A percentile compares a stretch with the other conserved stretches of the same genome.
These are phyloP conservation scores for Dreissena polymorpha DNA, from an alignment of 1,140 invertebrate genomes.

Conservation along the genomic window DNA sequence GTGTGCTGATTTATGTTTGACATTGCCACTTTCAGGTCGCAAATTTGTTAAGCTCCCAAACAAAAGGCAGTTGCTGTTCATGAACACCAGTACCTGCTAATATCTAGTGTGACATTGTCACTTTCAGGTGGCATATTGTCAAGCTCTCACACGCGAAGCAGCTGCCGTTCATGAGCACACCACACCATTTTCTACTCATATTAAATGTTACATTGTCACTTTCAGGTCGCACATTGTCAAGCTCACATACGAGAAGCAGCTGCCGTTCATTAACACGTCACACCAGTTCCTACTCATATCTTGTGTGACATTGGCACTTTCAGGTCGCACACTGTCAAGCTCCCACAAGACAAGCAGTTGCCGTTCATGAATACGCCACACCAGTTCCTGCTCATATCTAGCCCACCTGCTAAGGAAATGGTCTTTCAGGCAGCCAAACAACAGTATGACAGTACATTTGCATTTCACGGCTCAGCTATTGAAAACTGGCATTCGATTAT, in stretches of 20 bases:
- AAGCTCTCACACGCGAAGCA: too few species aligned
- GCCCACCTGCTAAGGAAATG: slow-evolving; percentile 75
- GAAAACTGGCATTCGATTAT: slow-evolving; percentile 79
- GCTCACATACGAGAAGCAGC: slow-evolving; percentile 65
- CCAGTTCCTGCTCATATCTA: slow-evolving; percentile 75
- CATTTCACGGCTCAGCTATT: slow-evolving; percentile 77
- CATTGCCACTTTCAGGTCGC: too few species aligned
- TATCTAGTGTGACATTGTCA: too few species aligned
- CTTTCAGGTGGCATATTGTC: too few species aligned
- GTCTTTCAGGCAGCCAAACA: slow-evolving; percentile 67
- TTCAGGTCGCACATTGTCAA: slow-evolving; percentile 75
- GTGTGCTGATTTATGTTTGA: too few species aligned
- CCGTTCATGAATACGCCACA: slow-evolving; percentile 74
- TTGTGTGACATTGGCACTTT: not conserved
- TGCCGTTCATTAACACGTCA: slow-evolving; percentile 73
- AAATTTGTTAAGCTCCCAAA: too few species aligned
- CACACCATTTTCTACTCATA: slow-evolving; percentile 72
- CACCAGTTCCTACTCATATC: slow-evolving; percentile 76
- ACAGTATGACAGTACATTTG: slow-evolving; percentile 75
- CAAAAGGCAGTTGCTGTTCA: too few species aligned
- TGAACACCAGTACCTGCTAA: too few species aligned
- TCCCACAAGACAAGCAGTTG: slow-evolving; percentile 68
- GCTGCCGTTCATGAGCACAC: too few species aligned
- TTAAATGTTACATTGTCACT: too few species aligned
- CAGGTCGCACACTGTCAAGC: slow-evolving; percentile 74